Evolutionary conservation across 2,888 invertebrate species (phyloP), one percentile per base, ranked within the genome.

Genomic region (Epirrhoe alternata): DNA sequence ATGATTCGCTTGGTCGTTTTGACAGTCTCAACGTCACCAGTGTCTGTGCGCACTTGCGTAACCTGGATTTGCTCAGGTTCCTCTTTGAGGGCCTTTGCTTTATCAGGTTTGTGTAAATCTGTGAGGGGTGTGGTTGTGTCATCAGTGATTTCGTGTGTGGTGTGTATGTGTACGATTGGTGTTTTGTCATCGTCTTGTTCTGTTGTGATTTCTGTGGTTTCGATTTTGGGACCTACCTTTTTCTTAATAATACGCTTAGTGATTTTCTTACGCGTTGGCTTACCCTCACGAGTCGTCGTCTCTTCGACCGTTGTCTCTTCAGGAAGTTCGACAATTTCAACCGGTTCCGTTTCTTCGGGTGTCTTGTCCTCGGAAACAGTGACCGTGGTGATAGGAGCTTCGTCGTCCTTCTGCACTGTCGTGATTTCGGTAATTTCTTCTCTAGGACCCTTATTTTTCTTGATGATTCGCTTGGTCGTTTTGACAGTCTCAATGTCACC

Each of bases 21-120:
- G 4, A 64, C 42, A 0, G 72, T 68, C 6, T 69, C 45, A 3
- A 66, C 31, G 1, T 88, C 87, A 68, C 73, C 88, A 84, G 83
- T 88, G 35, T 72, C 70, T 2, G 72, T 67, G 75, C 73, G 77
- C 75, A 86, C 61, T 76, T 70, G 70, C 0, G 60, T 52, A 50
- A 51, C 63, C 33, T 66, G 71, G 6, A 82, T 77, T 47, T 70
- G 80, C 4, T 78, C 59, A 10, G 55, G 47, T 3, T n/a, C 8
- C 17, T 66, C 66, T 59, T 62, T 31, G n/a, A 61, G 6, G 0
- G 86, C 81, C 70, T 86, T 83, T 7, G 90, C 84, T 70, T 86
- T 80, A 74, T 89, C 86, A 53, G 90, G 88, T 85, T 74, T 52
- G 49, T 72, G 71, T 65, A 71, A 35, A 0, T 69, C 66, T 52